Percentiles rank a stretch among this genome's conserved stretches.
Evolutionary conservation across 2,888 invertebrate genomes (phyloP).

Genomic region (Ochropacha duplaris): DNA sequence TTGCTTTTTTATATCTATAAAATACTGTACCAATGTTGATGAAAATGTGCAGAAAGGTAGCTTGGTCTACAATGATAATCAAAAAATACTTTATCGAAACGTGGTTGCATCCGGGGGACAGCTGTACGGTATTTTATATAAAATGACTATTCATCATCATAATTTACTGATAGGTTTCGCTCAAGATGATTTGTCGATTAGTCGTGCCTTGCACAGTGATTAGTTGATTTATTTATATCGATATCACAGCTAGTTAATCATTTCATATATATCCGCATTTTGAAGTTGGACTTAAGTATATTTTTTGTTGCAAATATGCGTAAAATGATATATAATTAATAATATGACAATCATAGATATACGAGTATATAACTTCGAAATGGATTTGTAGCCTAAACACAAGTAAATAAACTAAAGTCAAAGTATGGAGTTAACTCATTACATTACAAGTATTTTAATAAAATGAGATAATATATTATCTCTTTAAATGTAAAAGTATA

Average conservation of each 20-base stretch:
- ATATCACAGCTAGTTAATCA: neutral
- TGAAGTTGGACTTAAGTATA: neutral
- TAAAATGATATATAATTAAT: too few species aligned
- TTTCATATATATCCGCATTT: neutral
- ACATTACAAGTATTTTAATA: too few species aligned
- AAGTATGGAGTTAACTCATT: too few species aligned
- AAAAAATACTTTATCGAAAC: neutral
- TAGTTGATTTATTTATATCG: neutral
- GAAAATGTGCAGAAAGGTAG: neutral
- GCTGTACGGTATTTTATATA: neutral
- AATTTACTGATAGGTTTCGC: neutral
- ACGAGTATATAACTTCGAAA: too few species aligned
- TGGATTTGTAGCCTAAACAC: too few species aligned
- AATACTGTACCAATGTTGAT: neutral
- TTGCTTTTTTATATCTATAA: too few species aligned
- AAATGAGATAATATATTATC: too few species aligned
- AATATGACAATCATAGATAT: too few species aligned
- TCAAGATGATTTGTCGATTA: neutral
- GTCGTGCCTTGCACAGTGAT: neutral
- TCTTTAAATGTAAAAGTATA: too few species aligned
- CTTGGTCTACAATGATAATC: too few species aligned
- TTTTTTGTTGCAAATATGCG: too few species aligned
- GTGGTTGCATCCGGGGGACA: neutral
- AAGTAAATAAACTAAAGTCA: too few species aligned
- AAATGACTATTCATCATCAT: neutral